These are phyloP conservation scores for Lutraria rhynchaena DNA, from an alignment of 1,140 invertebrate species.

Conservation along the genomic window DNA sequence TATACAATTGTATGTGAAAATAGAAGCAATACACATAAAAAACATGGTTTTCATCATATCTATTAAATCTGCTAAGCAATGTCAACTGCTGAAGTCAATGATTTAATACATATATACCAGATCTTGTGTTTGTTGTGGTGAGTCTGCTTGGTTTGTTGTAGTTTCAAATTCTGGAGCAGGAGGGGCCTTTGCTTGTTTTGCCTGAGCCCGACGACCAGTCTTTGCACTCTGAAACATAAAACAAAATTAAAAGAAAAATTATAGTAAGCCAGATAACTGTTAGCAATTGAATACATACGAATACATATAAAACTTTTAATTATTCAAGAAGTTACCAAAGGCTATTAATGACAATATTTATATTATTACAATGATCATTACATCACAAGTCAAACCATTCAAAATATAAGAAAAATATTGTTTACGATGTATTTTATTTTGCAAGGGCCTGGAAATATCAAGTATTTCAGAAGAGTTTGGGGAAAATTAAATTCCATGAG, in stretches of 20 bases:
- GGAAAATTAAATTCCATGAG: too few species aligned
- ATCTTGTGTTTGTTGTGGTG: conserved; percentile 13
- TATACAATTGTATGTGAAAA: too few species aligned
- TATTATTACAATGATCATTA: too few species aligned
- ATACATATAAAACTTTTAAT: background rate
- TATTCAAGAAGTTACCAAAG: too few species aligned
- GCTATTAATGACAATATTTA: too few species aligned
- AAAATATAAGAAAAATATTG: too few species aligned
- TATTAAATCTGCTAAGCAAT: background rate
- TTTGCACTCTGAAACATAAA: conserved; percentile 32
- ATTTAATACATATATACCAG: background rate
- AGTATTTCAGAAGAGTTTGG: too few species aligned
- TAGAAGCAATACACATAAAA: too few species aligned
- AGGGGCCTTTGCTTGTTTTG: conserved; percentile 35
- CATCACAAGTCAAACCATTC: too few species aligned
- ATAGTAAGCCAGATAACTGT: background rate
- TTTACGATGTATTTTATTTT: too few species aligned
- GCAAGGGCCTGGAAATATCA: too few species aligned
- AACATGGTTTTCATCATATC: background rate
- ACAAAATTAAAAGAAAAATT: background rate
- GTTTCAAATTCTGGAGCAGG: conserved; percentile 46
- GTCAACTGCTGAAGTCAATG: background rate
- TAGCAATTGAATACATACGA: background rate
- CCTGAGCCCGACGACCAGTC: conserved; percentile 26
- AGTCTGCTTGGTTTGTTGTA: background rate